Evolutionary conservation across 1,140 invertebrate species (phyloP), one percentile per base, ranked within the genome.

Genomic region (Pomacea maculata): DNA sequence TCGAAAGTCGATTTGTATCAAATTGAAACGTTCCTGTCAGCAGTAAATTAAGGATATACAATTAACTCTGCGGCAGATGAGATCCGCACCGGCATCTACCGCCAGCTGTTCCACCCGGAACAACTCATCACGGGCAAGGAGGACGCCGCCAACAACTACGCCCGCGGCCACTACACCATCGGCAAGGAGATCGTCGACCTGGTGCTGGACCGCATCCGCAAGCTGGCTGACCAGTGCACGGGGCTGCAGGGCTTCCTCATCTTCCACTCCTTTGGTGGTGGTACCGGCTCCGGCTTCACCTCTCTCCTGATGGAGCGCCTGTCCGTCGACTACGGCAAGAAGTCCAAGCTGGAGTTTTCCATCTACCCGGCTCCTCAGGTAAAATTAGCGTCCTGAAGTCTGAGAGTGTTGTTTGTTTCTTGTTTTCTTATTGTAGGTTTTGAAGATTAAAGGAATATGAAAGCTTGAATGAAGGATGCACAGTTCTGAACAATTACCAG

Each of bases 201-300:
- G 21, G 74, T 75, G 19, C 65, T 94, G 94, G 87, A 95, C 94
- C n/a, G 95, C 94, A 94, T 96, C 80, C 34, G 82, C 54, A 95
- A 96, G 91, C 91, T 96, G 78, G 95, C 95, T 19, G 96, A 97
- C 88, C 95, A 96, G 92, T 97, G 96, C 90, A 95, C 95, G 68
- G 95, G 96, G 57, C 90, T 94, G 1, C 95, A 97, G 91, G 96
- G 96, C 29, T 97, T 97, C 91, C 92, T 97, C 96, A 97, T 73
- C 97, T 97, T 68, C 96, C 96, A 67, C 97, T 96, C 63, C 65
- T 68, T 79, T n/a, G 77, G 77, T 2, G 77, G 77, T 14, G 77
- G 77, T 15, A 79, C 77, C 82, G 96, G 96, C 7, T 96, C 95
- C n/a, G 96, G 96, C 11, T 97, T 97, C 91, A 96, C 96, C 8